Percentiles rank a stretch among this genome's conserved stretches.
Conservation (phyloP, 2,113 vertebrate genomes). For the Pachycephala philippinensis region DNA sequence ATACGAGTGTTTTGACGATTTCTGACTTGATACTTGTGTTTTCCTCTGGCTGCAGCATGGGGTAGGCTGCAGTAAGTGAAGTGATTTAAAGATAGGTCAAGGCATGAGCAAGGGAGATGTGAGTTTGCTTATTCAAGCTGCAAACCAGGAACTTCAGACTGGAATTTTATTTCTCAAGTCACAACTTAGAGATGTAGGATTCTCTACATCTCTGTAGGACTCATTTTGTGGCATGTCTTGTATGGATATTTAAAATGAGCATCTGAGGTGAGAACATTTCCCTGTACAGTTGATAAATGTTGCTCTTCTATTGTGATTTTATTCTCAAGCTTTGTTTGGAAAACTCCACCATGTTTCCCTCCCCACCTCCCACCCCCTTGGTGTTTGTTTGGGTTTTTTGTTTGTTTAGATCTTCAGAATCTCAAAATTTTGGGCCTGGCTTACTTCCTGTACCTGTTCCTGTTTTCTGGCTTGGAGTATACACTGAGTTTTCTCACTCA, state of each 20-base stretch:
- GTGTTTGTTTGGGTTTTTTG: background rate
- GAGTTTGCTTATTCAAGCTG: background rate
- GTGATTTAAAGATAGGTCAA: background rate
- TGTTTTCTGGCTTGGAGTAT: constrained; percentile 95
- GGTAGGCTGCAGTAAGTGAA: background rate
- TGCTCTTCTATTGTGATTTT: background rate
- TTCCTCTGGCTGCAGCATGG: background rate
- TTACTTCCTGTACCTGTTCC: constrained; percentile 94
- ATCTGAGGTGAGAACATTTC: background rate
- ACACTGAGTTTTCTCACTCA: constrained; percentile 92
- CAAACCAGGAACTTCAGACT: background rate
- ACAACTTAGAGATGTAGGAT: background rate
- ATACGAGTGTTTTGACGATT: background rate
- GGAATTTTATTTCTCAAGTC: background rate
- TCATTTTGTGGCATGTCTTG: background rate
- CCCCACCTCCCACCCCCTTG: too few relatives aligned
- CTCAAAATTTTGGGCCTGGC: constrained; percentile 83
- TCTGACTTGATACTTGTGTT: background rate
- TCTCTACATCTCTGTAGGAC: background rate
- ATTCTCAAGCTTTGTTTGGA: background rate
- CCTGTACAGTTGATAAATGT: background rate
- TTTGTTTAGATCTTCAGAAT: constrained; percentile 75
- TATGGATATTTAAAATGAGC: background rate
- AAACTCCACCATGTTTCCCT: background rate
- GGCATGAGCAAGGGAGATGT: background rate